Evolutionary conservation across 2,797 vertebrate species (phyloP).

Genomic region (Adelosebastes latens): DNA sequence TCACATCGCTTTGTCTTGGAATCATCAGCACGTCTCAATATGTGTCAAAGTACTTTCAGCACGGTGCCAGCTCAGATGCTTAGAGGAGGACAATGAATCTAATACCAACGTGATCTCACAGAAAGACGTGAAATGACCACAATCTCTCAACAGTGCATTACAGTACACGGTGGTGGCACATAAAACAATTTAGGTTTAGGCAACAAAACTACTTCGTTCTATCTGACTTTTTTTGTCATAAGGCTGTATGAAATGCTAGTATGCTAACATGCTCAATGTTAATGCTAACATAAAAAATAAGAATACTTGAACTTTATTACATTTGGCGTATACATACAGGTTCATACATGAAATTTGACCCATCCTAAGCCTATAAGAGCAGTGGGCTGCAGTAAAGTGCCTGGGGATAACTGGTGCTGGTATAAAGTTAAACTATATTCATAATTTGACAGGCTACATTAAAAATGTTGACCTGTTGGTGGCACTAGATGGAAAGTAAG

Average conservation of each 20-base stretch:
- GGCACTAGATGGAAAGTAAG: no score
- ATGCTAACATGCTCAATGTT: neutral
- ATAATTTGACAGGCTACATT: neutral
- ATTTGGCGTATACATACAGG: no score
- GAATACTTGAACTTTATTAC: no score
- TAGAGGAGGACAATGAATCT: neutral
- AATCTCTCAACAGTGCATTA: neutral
- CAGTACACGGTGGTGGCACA: no score
- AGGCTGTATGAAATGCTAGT: neutral
- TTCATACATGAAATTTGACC: no score
- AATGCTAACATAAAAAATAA: neutral
- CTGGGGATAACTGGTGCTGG: neutral
- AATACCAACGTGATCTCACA: neutral
- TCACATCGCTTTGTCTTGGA: slow-evolving; percentile 39
- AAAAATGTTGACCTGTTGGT: no score
- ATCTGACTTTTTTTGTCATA: no score
- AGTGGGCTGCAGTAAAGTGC: no score
- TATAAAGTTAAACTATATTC: neutral
- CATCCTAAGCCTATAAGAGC: no score
- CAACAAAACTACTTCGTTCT: no score
- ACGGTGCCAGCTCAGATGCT: neutral
- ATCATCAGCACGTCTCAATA: slow-evolving; percentile 10
- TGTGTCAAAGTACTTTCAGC: slow-evolving; percentile 7
- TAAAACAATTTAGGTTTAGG: no score
- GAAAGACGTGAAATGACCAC: neutral